Evolutionary conservation across 2,113 vertebrate species (phyloP), one percentile per base, ranked within the genome.

Genomic region (Hippocampus abdominalis): DNA sequence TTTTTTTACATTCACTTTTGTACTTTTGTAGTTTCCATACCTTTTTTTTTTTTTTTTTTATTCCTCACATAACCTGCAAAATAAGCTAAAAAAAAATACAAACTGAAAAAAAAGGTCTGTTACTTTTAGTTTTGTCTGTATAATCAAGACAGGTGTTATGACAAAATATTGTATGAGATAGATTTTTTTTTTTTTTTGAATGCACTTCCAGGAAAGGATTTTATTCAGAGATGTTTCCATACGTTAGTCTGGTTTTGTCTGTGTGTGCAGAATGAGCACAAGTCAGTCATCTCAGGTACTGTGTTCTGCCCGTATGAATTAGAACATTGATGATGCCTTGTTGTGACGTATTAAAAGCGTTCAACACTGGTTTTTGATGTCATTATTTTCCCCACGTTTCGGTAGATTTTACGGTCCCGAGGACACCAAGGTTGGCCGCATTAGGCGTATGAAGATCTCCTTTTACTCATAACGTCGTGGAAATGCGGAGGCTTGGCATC

Each of bases 21-120:
- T 88, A 85, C 73, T 84, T 81, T 73, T 79, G 71, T 77, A 84
- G 84, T 79, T 88, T 83, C n/a, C 3, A 51, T 18, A 51, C 36
- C 53, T 56, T 71, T 70, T 78, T 78, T 69, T 78, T 78, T 68
- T 68, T 21, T 4, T 18, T 48, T 12, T 11, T 11, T 4, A 10
- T 42, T 32, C 29, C 8, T 39, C 10, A 64, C 70, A 48, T 69
- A 78, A 77, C 56, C 82, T 82, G 80, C 83, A 78, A 80, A 74
- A 90, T 90, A 90, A 91, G 90, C 89, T 90, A 87, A 82, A 83
- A 87, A 82, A 83, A 71, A 72, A 44, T 15, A 44, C 42, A 13
- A 68, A 59, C 68, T 13, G 48, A 68, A 66, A 54, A 69, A 68
- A 56, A 73, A 68, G 29, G 2, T 32, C 46, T 77, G 73, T 83